Evolutionary conservation across 92 coral and sea anemone species (phyloP).

Genomic region (Phymanthus crucifer): DNA sequence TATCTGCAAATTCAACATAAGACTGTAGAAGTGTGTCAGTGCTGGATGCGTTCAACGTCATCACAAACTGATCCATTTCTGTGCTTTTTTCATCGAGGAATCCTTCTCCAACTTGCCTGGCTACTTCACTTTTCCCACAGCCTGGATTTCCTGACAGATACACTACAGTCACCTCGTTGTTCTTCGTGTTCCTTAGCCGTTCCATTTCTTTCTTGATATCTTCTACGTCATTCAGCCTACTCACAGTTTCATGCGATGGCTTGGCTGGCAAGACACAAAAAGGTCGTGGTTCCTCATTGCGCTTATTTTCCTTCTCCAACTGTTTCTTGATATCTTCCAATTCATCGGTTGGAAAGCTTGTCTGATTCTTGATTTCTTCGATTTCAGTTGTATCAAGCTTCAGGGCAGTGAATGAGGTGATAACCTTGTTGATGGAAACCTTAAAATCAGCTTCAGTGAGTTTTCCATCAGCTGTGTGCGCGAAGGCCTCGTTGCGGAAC

Average conservation of each 20-base stretch:
- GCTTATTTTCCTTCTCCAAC: conserved; percentile 15
- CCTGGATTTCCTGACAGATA: conserved; percentile 46
- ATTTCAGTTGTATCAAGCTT: conserved; percentile 2
- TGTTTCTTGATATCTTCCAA: conserved; percentile 8
- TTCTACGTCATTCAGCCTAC: not conserved
- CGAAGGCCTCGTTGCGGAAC: conserved; percentile 10
- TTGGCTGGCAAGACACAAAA: conserved; percentile 16
- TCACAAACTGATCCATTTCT: not conserved
- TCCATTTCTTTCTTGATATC: not conserved
- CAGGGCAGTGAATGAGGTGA: conserved; percentile 8
- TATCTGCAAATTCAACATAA: not conserved
- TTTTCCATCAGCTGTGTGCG: conserved; percentile 30
- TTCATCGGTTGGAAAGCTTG: conserved; percentile 36
- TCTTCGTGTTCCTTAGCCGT: not conserved
- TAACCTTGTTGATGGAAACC: conserved; percentile 9
- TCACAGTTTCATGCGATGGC: conserved; percentile 7
- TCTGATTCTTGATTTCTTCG: conserved; percentile 32
- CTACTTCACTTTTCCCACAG: conserved; percentile 12
- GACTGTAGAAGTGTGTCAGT: conserved; percentile 24
- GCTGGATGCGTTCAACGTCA: conserved; percentile 35
- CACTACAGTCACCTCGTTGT: conserved; percentile 17
- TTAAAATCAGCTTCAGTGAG: conserved; percentile 18
- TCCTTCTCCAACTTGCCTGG: conserved; percentile 43
- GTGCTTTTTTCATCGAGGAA: not conserved
- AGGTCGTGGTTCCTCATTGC: conserved; percentile 1